These are phyloP conservation scores for Polydrusus cervinus DNA, from an alignment of 2,888 invertebrate genomes.

Conservation along the genomic window DNA sequence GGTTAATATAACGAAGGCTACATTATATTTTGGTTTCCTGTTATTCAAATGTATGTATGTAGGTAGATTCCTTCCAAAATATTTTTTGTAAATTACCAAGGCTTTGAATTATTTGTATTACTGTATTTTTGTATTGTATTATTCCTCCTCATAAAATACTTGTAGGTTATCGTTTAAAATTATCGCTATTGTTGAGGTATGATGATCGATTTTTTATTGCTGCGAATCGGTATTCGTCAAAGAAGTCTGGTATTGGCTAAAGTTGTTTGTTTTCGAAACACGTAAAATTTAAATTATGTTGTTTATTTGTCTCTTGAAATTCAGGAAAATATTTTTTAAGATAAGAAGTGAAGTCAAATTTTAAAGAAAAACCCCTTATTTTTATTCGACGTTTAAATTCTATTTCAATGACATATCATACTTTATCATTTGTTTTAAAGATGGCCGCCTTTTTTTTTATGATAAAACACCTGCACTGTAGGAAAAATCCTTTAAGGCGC, in stretches of 20 bases:
- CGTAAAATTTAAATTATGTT: too few relatives aligned
- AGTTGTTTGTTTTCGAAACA: neutral
- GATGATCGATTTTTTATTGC: constrained; percentile 9
- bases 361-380: too few relatives aligned
- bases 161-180: constrained; percentile 20
- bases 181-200: neutral
- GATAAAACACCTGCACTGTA: too few relatives aligned
- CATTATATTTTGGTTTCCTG: neutral
- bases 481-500: too few relatives aligned
- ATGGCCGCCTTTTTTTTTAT: too few relatives aligned
- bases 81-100: neutral
- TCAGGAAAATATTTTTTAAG: too few relatives aligned
- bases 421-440: too few relatives aligned
- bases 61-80: neutral
- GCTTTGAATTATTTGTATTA: constrained; percentile 15
- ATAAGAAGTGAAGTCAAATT: too few relatives aligned
- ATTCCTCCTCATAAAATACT: neutral
- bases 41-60: neutral
- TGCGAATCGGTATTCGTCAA: neutral
- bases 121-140: constrained; percentile 21
- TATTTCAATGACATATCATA: too few relatives aligned
- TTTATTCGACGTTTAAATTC: too few relatives aligned
- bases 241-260: neutral
- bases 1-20: neutral
- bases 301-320: too few relatives aligned